These are phyloP conservation scores for Ornithoptera alexandrae DNA, from an alignment of 2,888 invertebrate species.

Conservation along the genomic window DNA sequence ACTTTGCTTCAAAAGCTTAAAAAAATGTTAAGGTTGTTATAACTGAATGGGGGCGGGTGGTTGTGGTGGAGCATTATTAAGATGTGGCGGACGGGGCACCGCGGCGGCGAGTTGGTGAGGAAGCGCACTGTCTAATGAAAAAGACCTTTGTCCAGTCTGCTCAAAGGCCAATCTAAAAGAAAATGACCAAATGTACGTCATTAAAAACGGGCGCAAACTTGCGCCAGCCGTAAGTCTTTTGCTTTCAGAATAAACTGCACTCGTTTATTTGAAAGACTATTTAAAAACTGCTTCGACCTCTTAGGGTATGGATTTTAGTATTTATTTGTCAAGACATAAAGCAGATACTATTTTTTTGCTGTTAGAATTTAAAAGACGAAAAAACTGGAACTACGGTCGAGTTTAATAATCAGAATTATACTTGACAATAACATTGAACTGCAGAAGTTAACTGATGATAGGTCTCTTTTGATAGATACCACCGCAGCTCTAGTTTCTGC, in stretches of 20 bases:
- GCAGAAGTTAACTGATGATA: too few species aligned
- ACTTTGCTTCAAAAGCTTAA: slow-evolving; percentile 20
- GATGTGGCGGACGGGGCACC: slow-evolving; percentile 20
- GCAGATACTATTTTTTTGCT: too few species aligned
- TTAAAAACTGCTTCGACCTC: neutral
- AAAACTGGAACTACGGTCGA: too few species aligned
- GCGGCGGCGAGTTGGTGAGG: neutral
- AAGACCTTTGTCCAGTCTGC: slow-evolving; percentile 27
- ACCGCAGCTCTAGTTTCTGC: too few species aligned
- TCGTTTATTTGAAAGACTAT: neutral
- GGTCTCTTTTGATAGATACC: too few species aligned
- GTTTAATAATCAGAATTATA: too few species aligned
- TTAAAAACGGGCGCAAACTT: slow-evolving; percentile 16
- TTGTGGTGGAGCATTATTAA: slow-evolving; percentile 24
- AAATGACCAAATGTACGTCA: slow-evolving; percentile 25
- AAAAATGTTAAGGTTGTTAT: slow-evolving; percentile 20
- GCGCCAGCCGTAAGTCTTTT: slow-evolving; percentile 13
- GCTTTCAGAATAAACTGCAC: slow-evolving; percentile 5
- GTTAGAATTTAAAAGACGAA: too few species aligned
- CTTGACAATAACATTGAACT: too few species aligned
- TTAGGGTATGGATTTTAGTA: neutral
- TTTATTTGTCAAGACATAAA: too few species aligned
- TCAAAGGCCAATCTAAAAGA: slow-evolving; percentile 18
- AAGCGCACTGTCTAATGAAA: slow-evolving; percentile 18
- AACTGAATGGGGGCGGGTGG: slow-evolving; percentile 10